Percentiles rank a stretch among this genome's conserved stretches.
Evolutionary conservation across 2,888 invertebrate genomes (phyloP).

Genomic region (Scrobipalpa costella): DNA sequence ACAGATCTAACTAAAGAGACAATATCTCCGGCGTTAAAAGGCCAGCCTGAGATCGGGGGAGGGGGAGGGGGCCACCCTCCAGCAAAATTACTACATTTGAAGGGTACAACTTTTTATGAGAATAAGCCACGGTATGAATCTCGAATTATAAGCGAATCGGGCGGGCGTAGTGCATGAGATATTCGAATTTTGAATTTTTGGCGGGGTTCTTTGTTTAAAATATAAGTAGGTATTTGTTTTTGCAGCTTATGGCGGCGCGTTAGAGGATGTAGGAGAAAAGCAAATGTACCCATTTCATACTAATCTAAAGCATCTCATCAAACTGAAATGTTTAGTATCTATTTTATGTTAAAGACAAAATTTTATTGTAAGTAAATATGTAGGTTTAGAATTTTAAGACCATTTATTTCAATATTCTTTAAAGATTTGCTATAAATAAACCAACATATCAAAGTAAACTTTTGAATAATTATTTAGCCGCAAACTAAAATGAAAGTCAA

Average conservation of each 20-base stretch:
- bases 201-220: slow-evolving; percentile 10
- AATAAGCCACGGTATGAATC: slow-evolving; percentile 79
- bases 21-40: slow-evolving; percentile 80
- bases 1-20: slow-evolving; percentile 79
- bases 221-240: background rate
- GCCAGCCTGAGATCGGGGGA: slow-evolving; percentile 60
- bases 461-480: slow-evolving; percentile 25
- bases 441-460: too few relatives aligned
- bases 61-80: slow-evolving; percentile 57
- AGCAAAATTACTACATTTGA: slow-evolving; percentile 80
- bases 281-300: too few relatives aligned
- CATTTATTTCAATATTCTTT: background rate
- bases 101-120: slow-evolving; percentile 81
- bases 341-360: too few relatives aligned
- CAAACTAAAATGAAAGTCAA: slow-evolving; percentile 46
- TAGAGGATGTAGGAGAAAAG: background rate
- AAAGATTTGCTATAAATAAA: background rate
- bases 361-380: too few relatives aligned
- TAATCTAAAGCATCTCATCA: too few relatives aligned
- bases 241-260: background rate
- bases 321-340: too few relatives aligned
- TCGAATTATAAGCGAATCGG: slow-evolving; percentile 75
- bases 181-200: slow-evolving; percentile 20
- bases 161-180: slow-evolving; percentile 49
- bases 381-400: too few relatives aligned